Evolutionary conservation across 2,113 vertebrate species (phyloP).

Genomic region (Gorsachius goisagi): DNA sequence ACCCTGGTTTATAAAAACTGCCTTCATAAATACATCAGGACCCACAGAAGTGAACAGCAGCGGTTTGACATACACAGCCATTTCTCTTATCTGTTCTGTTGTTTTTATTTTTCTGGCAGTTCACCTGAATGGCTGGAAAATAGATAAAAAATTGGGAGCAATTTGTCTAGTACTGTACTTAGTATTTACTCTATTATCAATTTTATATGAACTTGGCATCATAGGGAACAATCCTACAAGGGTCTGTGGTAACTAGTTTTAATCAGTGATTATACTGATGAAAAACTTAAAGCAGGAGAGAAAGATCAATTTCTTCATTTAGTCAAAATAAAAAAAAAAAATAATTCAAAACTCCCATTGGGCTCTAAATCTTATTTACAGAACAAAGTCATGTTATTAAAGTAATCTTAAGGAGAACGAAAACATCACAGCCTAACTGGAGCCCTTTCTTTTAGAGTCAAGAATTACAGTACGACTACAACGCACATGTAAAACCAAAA

Average conservation of each 20-base stretch:
- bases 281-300: slow-evolving; percentile 44
- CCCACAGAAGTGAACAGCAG: slow-evolving; percentile 89
- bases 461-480: slow-evolving; percentile 59
- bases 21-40: slow-evolving; percentile 81
- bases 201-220: slow-evolving; percentile 93
- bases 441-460: slow-evolving; percentile 71
- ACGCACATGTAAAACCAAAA: slow-evolving; percentile 58
- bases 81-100: slow-evolving; percentile 88
- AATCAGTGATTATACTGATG: slow-evolving; percentile 21
- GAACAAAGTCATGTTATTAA: slow-evolving; percentile 57
- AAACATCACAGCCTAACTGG: slow-evolving; percentile 67
- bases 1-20: slow-evolving; percentile 96
- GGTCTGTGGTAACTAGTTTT: slow-evolving; percentile 80
- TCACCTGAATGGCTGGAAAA: slow-evolving; percentile 90
- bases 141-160: slow-evolving; percentile 90
- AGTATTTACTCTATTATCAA: slow-evolving; percentile 83
- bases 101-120: slow-evolving; percentile 86
- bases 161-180: slow-evolving; percentile 86
- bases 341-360: slow-evolving; percentile 49
- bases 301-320: slow-evolving; percentile 67
- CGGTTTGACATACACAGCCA: slow-evolving; percentile 86
- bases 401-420: slow-evolving; percentile 53
- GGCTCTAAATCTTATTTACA: slow-evolving; percentile 72
- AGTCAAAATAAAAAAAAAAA: slow-evolving; percentile 67
- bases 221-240: slow-evolving; percentile 88